Percentiles rank a stretch among this genome's conserved stretches.
phyloP scores from a whole-genome alignment of 2,113 vertebrate genomes.

The Halcyon malimbica region DNA sequence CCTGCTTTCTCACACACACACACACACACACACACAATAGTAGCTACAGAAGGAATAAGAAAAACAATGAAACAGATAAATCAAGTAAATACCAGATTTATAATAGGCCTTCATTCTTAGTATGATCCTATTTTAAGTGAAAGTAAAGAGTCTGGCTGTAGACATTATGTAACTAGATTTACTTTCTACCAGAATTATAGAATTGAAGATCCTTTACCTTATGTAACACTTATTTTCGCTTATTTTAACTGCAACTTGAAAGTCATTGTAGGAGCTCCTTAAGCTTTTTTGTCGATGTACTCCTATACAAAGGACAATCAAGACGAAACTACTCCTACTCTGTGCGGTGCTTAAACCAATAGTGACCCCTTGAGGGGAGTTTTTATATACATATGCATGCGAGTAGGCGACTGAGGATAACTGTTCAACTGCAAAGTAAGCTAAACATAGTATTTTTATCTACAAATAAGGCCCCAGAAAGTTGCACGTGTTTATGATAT shows the following conservation, averaged over 20 bases:
- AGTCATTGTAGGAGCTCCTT: not conserved
- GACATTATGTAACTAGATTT: not conserved
- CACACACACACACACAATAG: not conserved
- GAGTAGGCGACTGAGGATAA: not conserved
- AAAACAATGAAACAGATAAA: not conserved
- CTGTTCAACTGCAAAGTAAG: not conserved
- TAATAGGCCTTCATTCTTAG: not conserved
- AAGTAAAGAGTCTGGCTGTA: not conserved
- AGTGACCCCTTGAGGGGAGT: constrained; percentile 40
- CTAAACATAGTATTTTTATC: not conserved
- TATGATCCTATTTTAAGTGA: not conserved
- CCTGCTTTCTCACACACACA: not conserved
- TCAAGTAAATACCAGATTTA: not conserved
- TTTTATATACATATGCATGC: not conserved
- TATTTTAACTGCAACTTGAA: constrained; percentile 6
- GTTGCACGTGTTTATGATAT: not conserved
- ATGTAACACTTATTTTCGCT: not conserved
- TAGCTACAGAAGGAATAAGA: not conserved
- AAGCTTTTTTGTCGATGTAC: not conserved
- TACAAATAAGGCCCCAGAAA: not conserved
- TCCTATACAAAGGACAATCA: not conserved
- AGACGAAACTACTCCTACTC: not conserved
- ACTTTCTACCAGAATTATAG: not conserved
- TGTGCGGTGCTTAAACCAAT: not conserved
- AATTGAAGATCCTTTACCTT: not conserved